phyloP scores from a whole-genome alignment of 2,113 vertebrate genomes.

The Pongo abelii region DNA sequence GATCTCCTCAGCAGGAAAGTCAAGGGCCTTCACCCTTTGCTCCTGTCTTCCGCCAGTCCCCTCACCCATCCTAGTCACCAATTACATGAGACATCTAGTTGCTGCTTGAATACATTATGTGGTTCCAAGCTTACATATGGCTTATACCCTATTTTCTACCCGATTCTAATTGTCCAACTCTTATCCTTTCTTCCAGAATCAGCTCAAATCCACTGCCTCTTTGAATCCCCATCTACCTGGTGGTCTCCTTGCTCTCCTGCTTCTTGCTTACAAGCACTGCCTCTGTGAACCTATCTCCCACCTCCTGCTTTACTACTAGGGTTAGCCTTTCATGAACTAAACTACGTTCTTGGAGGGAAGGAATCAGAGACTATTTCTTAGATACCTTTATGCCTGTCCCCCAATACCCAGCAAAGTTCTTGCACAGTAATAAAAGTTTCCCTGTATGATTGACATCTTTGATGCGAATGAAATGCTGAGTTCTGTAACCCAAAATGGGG shows the following conservation, averaged over 20 bases:
- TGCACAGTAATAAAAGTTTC: not conserved
- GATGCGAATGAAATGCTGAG: not conserved
- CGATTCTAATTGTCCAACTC: not conserved
- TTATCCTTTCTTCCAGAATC: not conserved
- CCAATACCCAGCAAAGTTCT: not conserved
- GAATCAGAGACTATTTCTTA: not conserved
- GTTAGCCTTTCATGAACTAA: slow-evolving; percentile 14
- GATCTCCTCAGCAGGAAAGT: not conserved
- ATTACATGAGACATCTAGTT: not conserved
- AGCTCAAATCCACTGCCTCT: not conserved
- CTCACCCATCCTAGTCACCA: not conserved
- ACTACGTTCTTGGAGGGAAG: not conserved
- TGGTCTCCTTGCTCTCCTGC: not conserved
- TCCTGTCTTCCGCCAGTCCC: not conserved
- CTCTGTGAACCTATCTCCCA: not conserved
- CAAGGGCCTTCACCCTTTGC: not conserved
- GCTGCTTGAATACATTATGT: not conserved
- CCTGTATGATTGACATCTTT: not conserved
- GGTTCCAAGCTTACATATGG: not conserved
- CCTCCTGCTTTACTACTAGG: not conserved
- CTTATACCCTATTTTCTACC: not conserved
- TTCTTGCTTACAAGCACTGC: not conserved
- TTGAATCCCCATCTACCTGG: not conserved
- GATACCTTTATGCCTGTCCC: not conserved
- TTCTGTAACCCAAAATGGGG: not conserved